Percentiles rank a stretch among this genome's conserved stretches.
These are phyloP conservation scores for Piprites chloris DNA, from an alignment of 2,113 vertebrate species.

Conservation along the genomic window DNA sequence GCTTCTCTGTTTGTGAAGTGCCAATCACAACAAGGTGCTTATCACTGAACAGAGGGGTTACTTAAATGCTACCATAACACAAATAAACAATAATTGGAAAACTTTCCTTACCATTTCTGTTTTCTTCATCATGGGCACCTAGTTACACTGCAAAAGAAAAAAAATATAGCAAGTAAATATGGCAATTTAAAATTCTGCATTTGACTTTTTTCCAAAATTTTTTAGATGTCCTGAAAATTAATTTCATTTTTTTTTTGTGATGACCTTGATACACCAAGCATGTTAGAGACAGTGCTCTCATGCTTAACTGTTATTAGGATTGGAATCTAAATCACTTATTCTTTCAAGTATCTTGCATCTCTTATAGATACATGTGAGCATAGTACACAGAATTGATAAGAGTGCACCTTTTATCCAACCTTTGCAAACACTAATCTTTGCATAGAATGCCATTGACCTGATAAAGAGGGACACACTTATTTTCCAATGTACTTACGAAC, in stretches of 20 bases:
- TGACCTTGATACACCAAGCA: not conserved
- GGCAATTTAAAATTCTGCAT: not conserved
- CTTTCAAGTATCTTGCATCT: not conserved
- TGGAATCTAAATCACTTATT: not conserved
- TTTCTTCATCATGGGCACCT: not conserved
- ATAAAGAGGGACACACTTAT: not conserved
- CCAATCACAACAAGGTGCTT: not conserved
- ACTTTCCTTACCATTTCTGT: not conserved
- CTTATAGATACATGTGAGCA: accelerated
- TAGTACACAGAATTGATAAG: not conserved
- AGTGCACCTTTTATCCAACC: not conserved
- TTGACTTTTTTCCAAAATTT: not conserved
- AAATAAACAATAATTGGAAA: not conserved
- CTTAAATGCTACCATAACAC: not conserved
- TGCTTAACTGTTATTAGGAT: not conserved
- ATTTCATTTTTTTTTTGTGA: not conserved
- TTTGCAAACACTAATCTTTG: not conserved
- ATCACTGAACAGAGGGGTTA: not conserved
- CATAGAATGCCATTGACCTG: not conserved
- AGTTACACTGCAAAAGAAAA: not conserved
- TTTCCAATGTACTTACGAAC: not conserved
- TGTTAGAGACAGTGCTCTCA: not conserved
- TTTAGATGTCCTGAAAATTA: not conserved
- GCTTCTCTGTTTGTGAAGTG: not conserved
- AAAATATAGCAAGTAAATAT: not conserved